Conservation (phyloP, 1,140 invertebrate genomes). For the Sipha flava region DNA sequence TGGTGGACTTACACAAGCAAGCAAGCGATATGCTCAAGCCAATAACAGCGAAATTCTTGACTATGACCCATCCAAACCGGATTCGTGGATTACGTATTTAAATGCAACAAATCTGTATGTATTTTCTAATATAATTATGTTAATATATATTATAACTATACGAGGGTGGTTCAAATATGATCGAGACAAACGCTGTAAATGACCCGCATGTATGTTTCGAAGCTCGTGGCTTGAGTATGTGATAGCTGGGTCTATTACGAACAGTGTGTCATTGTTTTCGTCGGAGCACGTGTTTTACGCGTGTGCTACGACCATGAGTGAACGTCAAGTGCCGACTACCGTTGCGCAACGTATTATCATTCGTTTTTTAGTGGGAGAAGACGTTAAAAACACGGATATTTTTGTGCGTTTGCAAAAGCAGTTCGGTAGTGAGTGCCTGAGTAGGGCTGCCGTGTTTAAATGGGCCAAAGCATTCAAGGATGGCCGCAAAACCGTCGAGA, state of each 20-base stretch:
- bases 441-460: background rate
- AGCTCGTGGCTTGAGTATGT: too few species aligned
- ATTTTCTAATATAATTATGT: background rate
- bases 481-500: background rate
- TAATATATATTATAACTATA: too few species aligned
- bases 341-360: slow-evolving; percentile 5
- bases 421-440: background rate
- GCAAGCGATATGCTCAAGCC: background rate
- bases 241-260: too few species aligned
- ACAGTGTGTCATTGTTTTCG: too few species aligned
- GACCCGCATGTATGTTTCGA: too few species aligned
- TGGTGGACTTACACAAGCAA: background rate
- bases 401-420: background rate
- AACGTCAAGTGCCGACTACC: background rate
- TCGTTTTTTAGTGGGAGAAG: background rate
- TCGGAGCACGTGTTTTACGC: too few species aligned
- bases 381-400: background rate
- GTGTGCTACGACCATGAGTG: background rate
- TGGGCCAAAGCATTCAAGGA: background rate
- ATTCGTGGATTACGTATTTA: background rate
- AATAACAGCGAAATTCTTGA: background rate
- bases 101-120: background rate
- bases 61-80: background rate
- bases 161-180: too few species aligned
- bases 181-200: too few species aligned